Base-by-base conservation (phyloP, 2,113 vertebrate species). In the Helogale parvula region DNA sequence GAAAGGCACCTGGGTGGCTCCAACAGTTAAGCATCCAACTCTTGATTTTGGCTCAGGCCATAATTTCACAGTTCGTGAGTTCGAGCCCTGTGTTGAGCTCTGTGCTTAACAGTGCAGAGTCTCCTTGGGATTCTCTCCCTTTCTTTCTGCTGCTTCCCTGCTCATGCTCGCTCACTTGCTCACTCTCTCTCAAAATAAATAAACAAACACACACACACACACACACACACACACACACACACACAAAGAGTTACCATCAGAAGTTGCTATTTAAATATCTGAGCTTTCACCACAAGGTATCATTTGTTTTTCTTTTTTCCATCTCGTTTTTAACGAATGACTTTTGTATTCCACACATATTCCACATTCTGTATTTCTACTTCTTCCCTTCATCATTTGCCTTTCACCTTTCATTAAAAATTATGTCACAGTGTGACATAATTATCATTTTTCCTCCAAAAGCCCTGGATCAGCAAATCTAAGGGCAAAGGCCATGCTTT, bases 161-260 rank as follows among this genome's bases (percentile, higher is more conserved):
- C 54, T 57, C 54, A 21, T 23, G 54, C 19, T 57, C 1, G 1
- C 54, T 54, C 19, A 1, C 19, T 0, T 0, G 1, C 54, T 7
- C 54, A 19, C 54, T 57, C 54, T 21, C 54, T 23, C 54, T 57
- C 54, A 57, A 23, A 57, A 41, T 6, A 41, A 4, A 41, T 6
- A 23, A 57, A 41, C 5, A 41, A 4, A 41, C 41, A 41, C 41
- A 41, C 41, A 41, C 41, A 41, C 41, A 41, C 38, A 41, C 38
- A 41, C 38, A 41, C 38, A 41, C 38, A 41, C 38, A 41, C 38
- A 41, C 38, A 57, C 19, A 57, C 54, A 57, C 57, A 57, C 21
- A 21, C 3, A 57, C 7, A 16, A n/a, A 71, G 38, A 57, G 68
- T 38, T 76, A 31, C 16, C 8, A 27, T 33, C 21, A 74, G 23